These are phyloP conservation scores for Catagonus wagneri DNA, from an alignment of 2,113 vertebrate genomes.

Conservation along the genomic window DNA sequence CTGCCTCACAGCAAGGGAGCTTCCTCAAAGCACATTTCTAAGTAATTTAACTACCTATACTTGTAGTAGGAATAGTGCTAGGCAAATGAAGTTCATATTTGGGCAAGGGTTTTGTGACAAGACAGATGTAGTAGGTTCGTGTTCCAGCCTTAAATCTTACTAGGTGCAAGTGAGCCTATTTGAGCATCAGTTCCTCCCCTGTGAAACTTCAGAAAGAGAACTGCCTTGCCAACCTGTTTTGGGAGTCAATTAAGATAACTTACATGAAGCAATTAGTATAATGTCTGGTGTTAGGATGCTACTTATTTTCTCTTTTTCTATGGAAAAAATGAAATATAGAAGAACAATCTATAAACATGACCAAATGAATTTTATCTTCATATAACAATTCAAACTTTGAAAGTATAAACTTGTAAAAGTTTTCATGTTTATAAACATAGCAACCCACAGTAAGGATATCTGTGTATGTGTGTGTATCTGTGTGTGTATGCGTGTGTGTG, in stretches of 20 bases:
- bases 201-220: slow-evolving; percentile 30
- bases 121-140: not conserved
- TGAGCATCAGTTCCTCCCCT: not conserved
- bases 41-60: not conserved
- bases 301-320: slow-evolving; percentile 28
- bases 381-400: slow-evolving; percentile 52
- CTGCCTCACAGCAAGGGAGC: no score
- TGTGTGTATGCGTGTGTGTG: not conserved
- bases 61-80: slow-evolving; percentile 14
- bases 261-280: slow-evolving; percentile 32
- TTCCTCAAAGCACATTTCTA: not conserved
- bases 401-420: slow-evolving; percentile 36
- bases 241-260: slow-evolving; percentile 56
- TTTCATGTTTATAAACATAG: slow-evolving; percentile 52
- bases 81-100: not conserved
- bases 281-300: not conserved
- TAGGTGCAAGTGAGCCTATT: slow-evolving; percentile 6
- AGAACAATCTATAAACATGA: slow-evolving; percentile 11
- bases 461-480: not conserved
- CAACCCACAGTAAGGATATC: not conserved
- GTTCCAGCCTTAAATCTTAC: not conserved
- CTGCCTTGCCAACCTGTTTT: not conserved
- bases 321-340: slow-evolving; percentile 10
- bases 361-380: slow-evolving; percentile 47
- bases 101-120: not conserved